Base-by-base conservation (phyloP, 2,797 vertebrate species). In the Malacoraja senta region DNA sequence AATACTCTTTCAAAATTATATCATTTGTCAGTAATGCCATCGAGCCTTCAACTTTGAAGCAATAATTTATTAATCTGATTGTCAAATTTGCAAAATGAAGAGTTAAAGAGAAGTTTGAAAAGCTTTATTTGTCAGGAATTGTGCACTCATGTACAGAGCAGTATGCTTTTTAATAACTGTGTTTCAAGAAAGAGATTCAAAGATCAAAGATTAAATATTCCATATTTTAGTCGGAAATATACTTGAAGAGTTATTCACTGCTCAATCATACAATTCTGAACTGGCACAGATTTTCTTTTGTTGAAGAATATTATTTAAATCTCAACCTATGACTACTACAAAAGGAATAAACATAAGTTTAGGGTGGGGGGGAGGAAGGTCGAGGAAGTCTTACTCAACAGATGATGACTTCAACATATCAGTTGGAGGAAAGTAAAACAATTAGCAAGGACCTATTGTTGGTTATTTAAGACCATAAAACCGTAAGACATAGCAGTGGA, bases 181-280 rank as follows among this genome's bases (percentile, higher is more conserved):
- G n/a, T 38, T 26, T 68, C n/a, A 24, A 71, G 88, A 38, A 38
- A 71, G 13, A 91, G 38, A 71, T 32, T 38, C 24, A 71, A 65
- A 91, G 88, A 91, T 71, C 35, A 91, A 71, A 71, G 63, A 91
- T 91, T 71, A 91, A 91, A 38, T 91, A 91, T 71, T 71, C 86
- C 21, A 91, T 38, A 19, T 68, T 65, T 68, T 88, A 17, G 29
- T 68, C 17, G 35, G 35, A 65, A 91, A 91, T 35, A 72, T 91
- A 91, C 71, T 72, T 91, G 63, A 71, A 91, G 35, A 68, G 35
- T 90, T 38, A 32, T 61, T n/a, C 12, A 71, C 81, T n/a, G 24
- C 24, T 61, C 81, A 63, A 58, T n/a, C 81, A 61, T 13, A 38
- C 53, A 63, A 61, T 84, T 58, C 29, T 61, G 26, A 84, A 84